These are phyloP conservation scores for Eupithecia pulchellata DNA, from an alignment of 2,888 invertebrate genomes.

Conservation along the genomic window DNA sequence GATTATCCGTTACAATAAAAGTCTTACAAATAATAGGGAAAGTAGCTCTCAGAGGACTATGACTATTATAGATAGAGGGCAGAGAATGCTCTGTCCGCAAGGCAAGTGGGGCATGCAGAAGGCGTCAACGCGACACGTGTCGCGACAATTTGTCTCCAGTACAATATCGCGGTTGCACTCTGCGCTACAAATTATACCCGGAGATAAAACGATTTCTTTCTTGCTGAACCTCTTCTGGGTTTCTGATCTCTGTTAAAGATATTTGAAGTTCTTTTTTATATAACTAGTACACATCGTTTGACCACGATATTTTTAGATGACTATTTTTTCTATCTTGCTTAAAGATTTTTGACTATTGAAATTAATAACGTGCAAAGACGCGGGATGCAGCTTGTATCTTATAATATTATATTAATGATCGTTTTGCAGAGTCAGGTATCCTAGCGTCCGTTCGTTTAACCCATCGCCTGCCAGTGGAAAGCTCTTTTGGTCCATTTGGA, in stretches of 20 bases:
- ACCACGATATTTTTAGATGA: neutral
- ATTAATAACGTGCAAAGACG: neutral
- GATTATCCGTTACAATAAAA: too few relatives aligned
- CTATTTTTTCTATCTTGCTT: neutral
- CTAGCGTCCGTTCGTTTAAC: conserved; percentile 14
- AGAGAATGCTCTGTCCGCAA: conserved; percentile 27
- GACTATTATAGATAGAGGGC: neutral
- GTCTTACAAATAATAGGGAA: neutral
- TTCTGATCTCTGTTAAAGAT: neutral
- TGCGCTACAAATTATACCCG: conserved; percentile 14
- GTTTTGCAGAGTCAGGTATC: neutral
- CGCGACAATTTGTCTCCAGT: conserved; percentile 60
- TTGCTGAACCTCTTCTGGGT: neutral
- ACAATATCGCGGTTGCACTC: conserved; percentile 53
- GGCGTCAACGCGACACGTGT: conserved; percentile 56
- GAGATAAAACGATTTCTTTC: conserved; percentile 2
- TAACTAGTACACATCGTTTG: too few relatives aligned
- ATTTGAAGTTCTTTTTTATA: too few relatives aligned
- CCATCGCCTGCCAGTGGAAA: conserved; percentile 25
- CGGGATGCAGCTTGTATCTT: neutral
- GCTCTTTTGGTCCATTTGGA: conserved; percentile 36
- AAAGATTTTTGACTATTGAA: neutral
- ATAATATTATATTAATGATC: conserved; percentile 2
- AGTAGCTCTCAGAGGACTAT: neutral
- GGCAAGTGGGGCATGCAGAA: conserved; percentile 43